Percentiles rank a stretch among this genome's conserved stretches.
Evolutionary conservation across 2,113 vertebrate genomes (phyloP).

Genomic region (Phasianus colchicus): DNA sequence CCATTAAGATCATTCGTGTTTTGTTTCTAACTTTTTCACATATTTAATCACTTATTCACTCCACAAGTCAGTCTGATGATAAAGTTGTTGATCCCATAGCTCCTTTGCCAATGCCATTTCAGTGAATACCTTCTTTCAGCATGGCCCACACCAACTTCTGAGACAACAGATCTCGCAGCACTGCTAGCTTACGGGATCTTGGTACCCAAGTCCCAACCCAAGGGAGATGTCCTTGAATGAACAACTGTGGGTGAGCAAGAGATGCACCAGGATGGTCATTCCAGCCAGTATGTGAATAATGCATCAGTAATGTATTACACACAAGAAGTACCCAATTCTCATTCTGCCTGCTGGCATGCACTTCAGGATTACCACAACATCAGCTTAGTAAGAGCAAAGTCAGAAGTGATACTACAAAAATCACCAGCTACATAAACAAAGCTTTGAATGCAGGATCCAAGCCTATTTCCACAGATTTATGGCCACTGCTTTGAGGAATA

Average conservation of each 20-base stretch:
- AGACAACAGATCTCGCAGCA: not conserved
- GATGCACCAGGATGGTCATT: not conserved
- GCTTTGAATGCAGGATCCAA: not conserved
- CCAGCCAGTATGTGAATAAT: not conserved
- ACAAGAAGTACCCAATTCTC: not conserved
- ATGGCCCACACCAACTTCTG: not conserved
- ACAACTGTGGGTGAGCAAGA: not conserved
- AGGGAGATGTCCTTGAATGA: too few relatives aligned
- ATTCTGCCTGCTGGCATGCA: not conserved
- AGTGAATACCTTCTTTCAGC: not conserved
- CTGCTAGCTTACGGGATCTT: not conserved
- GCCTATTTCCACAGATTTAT: not conserved
- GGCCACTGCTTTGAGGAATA: not conserved
- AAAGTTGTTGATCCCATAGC: not conserved
- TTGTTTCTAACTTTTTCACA: not conserved
- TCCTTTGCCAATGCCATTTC: not conserved
- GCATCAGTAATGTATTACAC: not conserved
- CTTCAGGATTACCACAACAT: not conserved
- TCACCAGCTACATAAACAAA: not conserved
- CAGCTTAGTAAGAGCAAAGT: not conserved
- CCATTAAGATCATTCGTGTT: not conserved
- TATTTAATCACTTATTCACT: not conserved
- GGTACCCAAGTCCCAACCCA: not conserved
- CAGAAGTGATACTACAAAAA: not conserved
- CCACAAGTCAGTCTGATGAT: not conserved